phyloP scores from a whole-genome alignment of 2,797 vertebrate genomes.

The Galagoides demidoff region DNA sequence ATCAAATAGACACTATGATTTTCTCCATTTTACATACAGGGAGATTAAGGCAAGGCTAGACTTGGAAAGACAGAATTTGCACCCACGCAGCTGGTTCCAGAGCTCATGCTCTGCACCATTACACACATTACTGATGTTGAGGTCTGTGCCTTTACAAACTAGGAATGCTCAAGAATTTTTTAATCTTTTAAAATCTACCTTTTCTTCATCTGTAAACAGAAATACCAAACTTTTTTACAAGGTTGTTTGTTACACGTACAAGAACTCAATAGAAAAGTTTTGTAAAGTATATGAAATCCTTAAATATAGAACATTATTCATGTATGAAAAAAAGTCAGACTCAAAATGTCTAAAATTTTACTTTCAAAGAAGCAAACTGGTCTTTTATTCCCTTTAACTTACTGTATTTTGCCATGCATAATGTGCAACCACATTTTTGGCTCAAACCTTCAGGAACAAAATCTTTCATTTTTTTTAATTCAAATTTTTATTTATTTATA shows the following conservation, averaged over 20 bases:
- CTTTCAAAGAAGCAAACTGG: constrained; percentile 27
- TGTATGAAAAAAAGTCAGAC: background rate
- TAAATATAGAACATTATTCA: constrained; percentile 28
- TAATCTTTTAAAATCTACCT: background rate
- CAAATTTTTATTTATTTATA: too few relatives aligned
- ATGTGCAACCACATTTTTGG: too few relatives aligned
- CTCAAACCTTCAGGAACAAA: too few relatives aligned
- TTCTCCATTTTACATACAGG: constrained; percentile 20
- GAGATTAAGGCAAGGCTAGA: background rate
- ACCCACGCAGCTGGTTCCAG: background rate
- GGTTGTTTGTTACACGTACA: constrained; percentile 3
- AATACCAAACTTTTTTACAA: constrained; percentile 1
- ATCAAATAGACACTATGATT: background rate
- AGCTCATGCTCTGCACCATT: background rate
- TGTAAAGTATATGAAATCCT: background rate
- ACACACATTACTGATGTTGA: background rate
- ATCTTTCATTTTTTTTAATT: too few relatives aligned
- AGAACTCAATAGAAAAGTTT: background rate
- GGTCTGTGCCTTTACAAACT: constrained; percentile 23
- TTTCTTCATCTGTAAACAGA: background rate
- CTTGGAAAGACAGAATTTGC: background rate
- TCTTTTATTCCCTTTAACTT: background rate
- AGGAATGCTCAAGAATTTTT: background rate
- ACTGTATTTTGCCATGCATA: too few relatives aligned
- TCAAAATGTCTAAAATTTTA: constrained; percentile 45